Evolutionary conservation across 2,113 vertebrate genomes (phyloP).

Genomic region (Amphiprion percula): DNA sequence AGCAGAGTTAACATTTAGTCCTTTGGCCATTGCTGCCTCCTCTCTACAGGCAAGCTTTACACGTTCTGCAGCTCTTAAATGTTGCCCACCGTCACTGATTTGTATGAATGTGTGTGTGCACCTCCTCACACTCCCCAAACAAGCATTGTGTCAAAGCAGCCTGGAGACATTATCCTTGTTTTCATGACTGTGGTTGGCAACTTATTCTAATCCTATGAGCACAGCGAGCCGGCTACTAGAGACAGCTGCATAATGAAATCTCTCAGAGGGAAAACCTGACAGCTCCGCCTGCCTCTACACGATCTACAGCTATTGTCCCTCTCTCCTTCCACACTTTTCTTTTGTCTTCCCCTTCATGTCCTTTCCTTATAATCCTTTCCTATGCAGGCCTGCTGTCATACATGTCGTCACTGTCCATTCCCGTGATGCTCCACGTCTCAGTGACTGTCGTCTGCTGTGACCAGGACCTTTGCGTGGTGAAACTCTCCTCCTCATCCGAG

Average conservation of each 20-base stretch:
- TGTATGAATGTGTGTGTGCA: background rate
- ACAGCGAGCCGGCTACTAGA: conserved; percentile 38
- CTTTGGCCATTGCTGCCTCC: background rate
- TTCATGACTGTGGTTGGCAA: conserved; percentile 53
- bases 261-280: conserved; percentile 62
- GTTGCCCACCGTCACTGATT: conserved; percentile 4
- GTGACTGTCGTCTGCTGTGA: conserved; percentile 1
- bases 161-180: conserved; percentile 47
- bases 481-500: conserved; percentile 26
- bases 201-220: conserved; percentile 71
- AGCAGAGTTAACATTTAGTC: background rate
- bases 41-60: conserved; percentile 1
- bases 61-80: background rate
- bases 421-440: background rate
- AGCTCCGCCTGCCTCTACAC: conserved; percentile 52
- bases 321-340: background rate
- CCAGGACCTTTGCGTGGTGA: background rate
- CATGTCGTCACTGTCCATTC: background rate
- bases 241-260: conserved; percentile 76
- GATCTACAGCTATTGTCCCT: conserved; percentile 50
- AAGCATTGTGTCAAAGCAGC: conserved; percentile 57
- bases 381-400: conserved; percentile 12
- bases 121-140: conserved; percentile 31
- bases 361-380: conserved; percentile 14
- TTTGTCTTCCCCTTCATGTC: conserved; percentile 32